Percentiles rank a stretch among this genome's conserved stretches.
phyloP scores from a whole-genome alignment of 2,113 vertebrate species.

The Leptocoma aspasia region DNA sequence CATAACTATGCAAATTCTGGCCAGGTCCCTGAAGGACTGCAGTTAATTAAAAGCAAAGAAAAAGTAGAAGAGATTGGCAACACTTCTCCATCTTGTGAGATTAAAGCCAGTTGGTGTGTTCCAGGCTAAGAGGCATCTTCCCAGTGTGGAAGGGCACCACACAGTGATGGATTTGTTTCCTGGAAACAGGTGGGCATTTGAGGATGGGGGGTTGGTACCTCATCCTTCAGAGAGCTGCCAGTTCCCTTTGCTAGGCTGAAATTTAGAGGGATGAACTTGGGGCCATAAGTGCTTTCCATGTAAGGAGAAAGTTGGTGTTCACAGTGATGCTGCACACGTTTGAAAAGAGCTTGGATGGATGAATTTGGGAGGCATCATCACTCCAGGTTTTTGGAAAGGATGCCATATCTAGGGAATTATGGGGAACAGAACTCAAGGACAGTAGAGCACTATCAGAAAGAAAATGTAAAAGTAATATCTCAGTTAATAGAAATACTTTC shows the following conservation, averaged over 20 bases:
- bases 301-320: not conserved
- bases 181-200: not conserved
- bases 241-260: not conserved
- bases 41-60: slow-evolving; percentile 47
- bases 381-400: not conserved
- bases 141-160: fast-evolving
- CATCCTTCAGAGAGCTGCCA: not conserved
- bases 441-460: not conserved
- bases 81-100: not conserved
- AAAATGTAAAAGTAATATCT: not conserved
- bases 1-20: slow-evolving; percentile 53
- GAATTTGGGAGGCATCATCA: not conserved
- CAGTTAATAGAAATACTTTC: not conserved
- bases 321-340: not conserved
- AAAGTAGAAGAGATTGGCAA: slow-evolving; percentile 8
- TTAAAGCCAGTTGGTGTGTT: not conserved
- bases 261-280: not conserved
- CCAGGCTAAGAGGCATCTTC: not conserved
- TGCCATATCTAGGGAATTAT: not conserved
- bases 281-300: not conserved
- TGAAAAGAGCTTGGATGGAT: not conserved
- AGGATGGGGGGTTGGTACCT: not conserved
- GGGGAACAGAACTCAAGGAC: not conserved
- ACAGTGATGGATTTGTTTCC: not conserved
- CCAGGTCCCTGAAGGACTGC: slow-evolving; percentile 22